Conservation (phyloP, 2,113 vertebrate genomes). For the Eulemur macaco region DNA sequence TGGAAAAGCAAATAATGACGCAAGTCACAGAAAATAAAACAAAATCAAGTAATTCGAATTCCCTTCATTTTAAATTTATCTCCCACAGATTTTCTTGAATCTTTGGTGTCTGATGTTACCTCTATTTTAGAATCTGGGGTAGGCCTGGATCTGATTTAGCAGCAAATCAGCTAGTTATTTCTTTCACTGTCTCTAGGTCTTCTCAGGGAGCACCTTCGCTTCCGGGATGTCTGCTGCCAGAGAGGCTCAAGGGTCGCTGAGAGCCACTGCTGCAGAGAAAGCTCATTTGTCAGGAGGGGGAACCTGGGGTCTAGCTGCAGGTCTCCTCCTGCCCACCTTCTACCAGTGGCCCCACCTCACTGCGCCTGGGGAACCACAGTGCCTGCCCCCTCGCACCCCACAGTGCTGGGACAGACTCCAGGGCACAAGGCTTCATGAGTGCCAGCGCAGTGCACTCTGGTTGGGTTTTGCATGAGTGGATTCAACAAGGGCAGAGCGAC, state of each 20-base stretch:
- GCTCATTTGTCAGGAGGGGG: not conserved
- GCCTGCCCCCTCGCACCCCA: not conserved
- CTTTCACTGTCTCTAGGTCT: not conserved
- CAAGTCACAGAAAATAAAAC: not conserved
- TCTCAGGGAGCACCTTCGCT: not conserved
- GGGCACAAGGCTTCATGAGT: not conserved
- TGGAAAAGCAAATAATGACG: not conserved
- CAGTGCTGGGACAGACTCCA: not conserved
- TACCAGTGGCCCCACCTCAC: not conserved
- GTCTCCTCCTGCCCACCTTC: not conserved
- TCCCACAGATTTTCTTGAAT: not conserved
- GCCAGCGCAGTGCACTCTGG: rapidly evolving
- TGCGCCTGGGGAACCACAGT: not conserved
- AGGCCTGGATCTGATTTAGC: not conserved
- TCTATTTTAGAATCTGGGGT: not conserved
- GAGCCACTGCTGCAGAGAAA: not conserved
- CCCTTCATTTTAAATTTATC: not conserved
- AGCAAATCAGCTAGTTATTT: not conserved
- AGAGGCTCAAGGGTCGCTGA: not conserved
- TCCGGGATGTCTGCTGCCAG: not conserved
- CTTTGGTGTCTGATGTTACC: not conserved
- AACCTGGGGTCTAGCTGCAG: not conserved
- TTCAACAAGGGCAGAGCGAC: not conserved
- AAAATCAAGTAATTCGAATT: not conserved
- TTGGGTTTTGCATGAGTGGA: not conserved